phyloP scores from a whole-genome alignment of 1,140 invertebrate species.

The Cherax destructor region DNA sequence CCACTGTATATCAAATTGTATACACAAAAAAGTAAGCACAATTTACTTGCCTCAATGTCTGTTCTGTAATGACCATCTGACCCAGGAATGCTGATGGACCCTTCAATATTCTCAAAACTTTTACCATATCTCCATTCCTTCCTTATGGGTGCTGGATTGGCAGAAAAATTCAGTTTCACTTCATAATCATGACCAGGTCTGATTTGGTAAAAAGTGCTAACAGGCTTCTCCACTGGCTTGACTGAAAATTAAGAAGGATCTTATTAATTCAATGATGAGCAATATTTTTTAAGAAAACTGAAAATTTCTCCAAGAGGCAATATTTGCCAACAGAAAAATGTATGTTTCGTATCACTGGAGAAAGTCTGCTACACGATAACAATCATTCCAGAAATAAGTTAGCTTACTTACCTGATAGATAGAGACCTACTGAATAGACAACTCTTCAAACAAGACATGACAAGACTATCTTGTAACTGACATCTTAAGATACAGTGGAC shows the following conservation, averaged over 20 bases:
- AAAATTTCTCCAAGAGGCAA: not conserved
- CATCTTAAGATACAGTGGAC: too few relatives aligned
- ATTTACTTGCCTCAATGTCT: slow-evolving; percentile 30
- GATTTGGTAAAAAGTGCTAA: slow-evolving; percentile 57
- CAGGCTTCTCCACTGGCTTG: slow-evolving; percentile 45
- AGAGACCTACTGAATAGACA: too few relatives aligned
- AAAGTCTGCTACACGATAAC: too few relatives aligned
- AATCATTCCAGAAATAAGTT: too few relatives aligned
- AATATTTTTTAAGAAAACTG: not conserved
- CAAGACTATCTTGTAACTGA: too few relatives aligned
- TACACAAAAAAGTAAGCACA: too few relatives aligned
- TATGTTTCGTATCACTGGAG: too few relatives aligned
- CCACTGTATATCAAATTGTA: too few relatives aligned
- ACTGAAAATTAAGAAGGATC: slow-evolving; percentile 23
- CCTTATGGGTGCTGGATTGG: slow-evolving; percentile 40
- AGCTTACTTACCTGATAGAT: too few relatives aligned
- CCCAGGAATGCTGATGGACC: slow-evolving; percentile 5
- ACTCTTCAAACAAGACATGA: too few relatives aligned
- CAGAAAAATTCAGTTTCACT: slow-evolving; percentile 57
- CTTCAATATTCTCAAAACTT: slow-evolving; percentile 29
- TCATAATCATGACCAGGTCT: slow-evolving; percentile 44
- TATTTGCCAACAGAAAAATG: not conserved
- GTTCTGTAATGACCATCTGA: slow-evolving; percentile 21
- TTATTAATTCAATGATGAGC: not conserved
- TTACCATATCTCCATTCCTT: slow-evolving; percentile 48